Percentiles rank a stretch among this genome's conserved stretches.
Conservation (phyloP, 2,888 invertebrate species). For the Achlya flavicornis region DNA sequence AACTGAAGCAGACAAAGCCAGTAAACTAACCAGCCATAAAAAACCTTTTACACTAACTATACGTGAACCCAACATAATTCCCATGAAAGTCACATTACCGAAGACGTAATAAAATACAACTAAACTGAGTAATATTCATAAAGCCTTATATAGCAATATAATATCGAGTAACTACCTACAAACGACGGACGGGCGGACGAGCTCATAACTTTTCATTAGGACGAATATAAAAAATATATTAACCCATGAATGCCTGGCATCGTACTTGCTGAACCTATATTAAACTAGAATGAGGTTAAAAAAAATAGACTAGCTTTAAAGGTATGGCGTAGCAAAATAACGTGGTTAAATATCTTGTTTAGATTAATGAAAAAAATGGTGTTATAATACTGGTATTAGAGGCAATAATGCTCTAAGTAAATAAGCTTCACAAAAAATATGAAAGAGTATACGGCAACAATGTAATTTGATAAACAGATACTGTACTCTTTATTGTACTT, state of each 20-base stretch:
- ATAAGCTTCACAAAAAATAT: too few species aligned
- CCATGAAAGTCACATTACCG: background rate
- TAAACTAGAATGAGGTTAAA: constrained; percentile 3
- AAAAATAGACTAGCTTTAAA: background rate
- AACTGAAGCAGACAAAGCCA: too few species aligned
- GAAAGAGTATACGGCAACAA: too few species aligned
- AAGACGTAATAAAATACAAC: background rate
- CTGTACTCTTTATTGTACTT: too few species aligned
- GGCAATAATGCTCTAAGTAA: background rate
- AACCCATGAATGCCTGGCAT: background rate
- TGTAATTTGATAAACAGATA: too few species aligned
- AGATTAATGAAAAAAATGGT: background rate
- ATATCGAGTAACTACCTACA: constrained; percentile 10
- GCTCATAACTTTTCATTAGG: constrained; percentile 12
- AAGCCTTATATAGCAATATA: background rate
- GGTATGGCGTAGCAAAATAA: background rate
- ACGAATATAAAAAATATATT: constrained; percentile 7
- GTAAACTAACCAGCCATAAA: too few species aligned
- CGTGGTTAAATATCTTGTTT: constrained; percentile 2
- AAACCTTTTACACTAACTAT: too few species aligned
- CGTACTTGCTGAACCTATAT: background rate
- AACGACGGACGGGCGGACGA: background rate
- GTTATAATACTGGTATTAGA: background rate
- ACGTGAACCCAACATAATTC: background rate
- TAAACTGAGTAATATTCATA: background rate